Evolutionary conservation across 2,113 vertebrate genomes (phyloP).

Genomic region (Xenotilapia longispinis): DNA sequence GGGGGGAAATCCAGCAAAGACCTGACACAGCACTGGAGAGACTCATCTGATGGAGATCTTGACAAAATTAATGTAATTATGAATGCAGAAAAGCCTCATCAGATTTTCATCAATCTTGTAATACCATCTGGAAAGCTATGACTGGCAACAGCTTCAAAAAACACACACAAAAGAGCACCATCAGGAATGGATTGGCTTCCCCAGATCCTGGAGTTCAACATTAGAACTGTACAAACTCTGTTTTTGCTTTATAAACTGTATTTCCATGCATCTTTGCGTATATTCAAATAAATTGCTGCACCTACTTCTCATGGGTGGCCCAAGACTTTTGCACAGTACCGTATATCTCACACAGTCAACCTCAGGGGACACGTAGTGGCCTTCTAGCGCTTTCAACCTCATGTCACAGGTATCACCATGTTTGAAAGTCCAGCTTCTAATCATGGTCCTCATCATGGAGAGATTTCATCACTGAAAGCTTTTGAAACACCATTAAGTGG

Average conservation of each 20-base stretch:
- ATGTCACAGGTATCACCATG: not conserved
- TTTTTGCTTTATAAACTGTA: not conserved
- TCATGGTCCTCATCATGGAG: not conserved
- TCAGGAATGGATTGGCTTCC: not conserved
- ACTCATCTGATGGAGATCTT: not conserved
- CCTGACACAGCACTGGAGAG: not conserved
- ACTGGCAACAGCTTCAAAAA: not conserved
- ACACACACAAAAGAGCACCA: not conserved
- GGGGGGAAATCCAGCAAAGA: accelerated
- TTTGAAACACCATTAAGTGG: not conserved
- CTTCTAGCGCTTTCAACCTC: not conserved
- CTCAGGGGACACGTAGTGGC: not conserved
- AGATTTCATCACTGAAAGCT: not conserved
- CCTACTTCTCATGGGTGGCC: not conserved
- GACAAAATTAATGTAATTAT: not conserved
- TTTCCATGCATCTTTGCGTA: accelerated
- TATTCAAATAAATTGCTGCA: not conserved
- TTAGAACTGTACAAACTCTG: not conserved
- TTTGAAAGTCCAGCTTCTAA: not conserved
- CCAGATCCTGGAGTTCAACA: not conserved
- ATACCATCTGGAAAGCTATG: not conserved
- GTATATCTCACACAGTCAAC: not conserved
- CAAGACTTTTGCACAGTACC: not conserved
- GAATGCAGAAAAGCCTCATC: not conserved
- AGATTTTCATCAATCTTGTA: not conserved